Evolutionary conservation across 2,797 vertebrate genomes (phyloP), one percentile per base, ranked within the genome.

Genomic region (Arrhamphus sclerolepis): DNA sequence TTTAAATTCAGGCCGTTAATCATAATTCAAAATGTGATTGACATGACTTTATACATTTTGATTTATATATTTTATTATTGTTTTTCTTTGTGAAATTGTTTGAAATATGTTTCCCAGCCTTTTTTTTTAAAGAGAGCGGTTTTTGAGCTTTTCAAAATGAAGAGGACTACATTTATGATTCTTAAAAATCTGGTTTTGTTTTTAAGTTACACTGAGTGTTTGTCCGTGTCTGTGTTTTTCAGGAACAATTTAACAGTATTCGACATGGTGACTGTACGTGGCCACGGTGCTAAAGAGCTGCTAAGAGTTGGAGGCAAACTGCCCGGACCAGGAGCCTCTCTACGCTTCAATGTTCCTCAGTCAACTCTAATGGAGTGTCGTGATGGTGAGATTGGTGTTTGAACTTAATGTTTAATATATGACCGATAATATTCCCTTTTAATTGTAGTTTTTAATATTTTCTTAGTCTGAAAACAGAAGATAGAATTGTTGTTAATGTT

Each of bases 271-370:
- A 88, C n/a, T 0, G 93, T 98, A 62, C 94, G 92, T 86, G 97
- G 97, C 56, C 92, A 95, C 19, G 97, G 97, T 58, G 96, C 97
- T 7, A 95, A 93, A 80, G 97, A 98, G 87, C 85, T 98, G 67
- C 92, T 99, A 42, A 94, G 93, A 80, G 92, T 99, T 0, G 97
- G 97, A 0, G 97, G 97, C 26, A 95, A 96, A 70, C 91, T 98
- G 3, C 97, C 97, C 0, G 97, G 97, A 0, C 77, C 93, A 0
- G 95, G 94, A 54, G 94, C 94, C 2, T 98, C 97, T 0, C 93
- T 99, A 54, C 93, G 97, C 51, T 99, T 99, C 77, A 99, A 98
- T n/a, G 97, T 99, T 40, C 97, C 97, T 13, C 97, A 98, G 78
- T 96, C 97, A 7, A 97, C 95, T 0, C 93, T 99, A 1, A 98